These are phyloP conservation scores for Xanthostigma xanthostigma DNA, from an alignment of 2,888 invertebrate genomes.

Conservation along the genomic window DNA sequence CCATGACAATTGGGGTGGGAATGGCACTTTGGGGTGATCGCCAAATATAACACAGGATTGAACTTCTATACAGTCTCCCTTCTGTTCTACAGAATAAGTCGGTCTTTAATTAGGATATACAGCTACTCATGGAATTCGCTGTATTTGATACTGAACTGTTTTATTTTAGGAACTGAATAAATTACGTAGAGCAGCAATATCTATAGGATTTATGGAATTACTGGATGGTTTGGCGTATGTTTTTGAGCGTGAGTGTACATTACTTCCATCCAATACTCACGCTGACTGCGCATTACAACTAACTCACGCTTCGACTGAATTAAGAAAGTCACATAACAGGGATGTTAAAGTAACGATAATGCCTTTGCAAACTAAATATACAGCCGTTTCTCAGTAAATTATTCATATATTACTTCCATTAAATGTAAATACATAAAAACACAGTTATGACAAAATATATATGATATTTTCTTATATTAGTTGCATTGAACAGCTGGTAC, in stretches of 20 bases:
- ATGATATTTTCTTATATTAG: no score
- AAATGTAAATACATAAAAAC: no score
- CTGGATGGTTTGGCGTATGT: constrained; percentile 73
- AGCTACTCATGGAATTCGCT: no score
- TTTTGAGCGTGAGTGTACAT: constrained; percentile 75
- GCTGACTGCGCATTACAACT: constrained; percentile 81
- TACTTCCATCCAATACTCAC: constrained; percentile 61
- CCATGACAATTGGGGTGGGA: no score
- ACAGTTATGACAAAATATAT: no score
- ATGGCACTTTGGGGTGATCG: no score
- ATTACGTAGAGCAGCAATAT: constrained; percentile 75
- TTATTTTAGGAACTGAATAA: constrained; percentile 71
- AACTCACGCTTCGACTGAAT: constrained; percentile 70
- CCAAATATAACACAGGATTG: no score
- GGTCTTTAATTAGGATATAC: no score
- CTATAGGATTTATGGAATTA: constrained; percentile 80
- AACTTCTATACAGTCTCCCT: no score
- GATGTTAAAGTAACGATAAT: constrained; percentile 27
- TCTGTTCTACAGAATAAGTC: no score
- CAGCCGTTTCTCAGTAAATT: constrained; percentile 6
- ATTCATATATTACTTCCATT: no score
- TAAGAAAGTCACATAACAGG: constrained; percentile 53
- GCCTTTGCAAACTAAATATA: constrained; percentile 26
- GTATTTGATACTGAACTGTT: neutral
- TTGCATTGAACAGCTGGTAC: no score